Conservation (phyloP, 2,113 vertebrate genomes). For the Rhineura floridana region DNA sequence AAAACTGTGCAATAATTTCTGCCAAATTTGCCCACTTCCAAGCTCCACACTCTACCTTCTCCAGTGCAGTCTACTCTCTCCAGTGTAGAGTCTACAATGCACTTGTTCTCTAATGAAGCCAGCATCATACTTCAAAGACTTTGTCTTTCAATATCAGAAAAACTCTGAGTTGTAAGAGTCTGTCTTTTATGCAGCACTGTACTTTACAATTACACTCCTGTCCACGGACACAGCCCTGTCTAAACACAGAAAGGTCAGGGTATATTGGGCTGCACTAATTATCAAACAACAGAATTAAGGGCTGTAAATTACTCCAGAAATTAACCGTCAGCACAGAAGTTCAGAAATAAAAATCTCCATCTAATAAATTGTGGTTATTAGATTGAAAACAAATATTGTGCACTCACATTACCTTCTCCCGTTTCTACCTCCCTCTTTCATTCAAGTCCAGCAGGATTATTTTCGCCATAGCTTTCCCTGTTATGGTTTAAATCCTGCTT, state of each 20-base stretch:
- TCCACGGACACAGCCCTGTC: background rate
- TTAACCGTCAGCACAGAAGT: background rate
- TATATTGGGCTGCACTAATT: background rate
- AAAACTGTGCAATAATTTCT: too few relatives aligned
- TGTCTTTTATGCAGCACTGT: background rate
- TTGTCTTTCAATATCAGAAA: background rate
- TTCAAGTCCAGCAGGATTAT: background rate
- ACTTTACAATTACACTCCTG: background rate
- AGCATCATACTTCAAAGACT: background rate
- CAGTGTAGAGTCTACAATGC: background rate
- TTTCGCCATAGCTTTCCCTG: background rate
- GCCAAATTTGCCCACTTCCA: too few relatives aligned
- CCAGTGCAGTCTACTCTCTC: too few relatives aligned
- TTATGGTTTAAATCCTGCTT: background rate
- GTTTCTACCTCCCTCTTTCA: background rate
- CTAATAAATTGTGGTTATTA: background rate
- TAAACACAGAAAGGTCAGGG: background rate
- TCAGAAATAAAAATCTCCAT: background rate
- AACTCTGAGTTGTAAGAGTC: background rate
- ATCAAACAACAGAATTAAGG: background rate
- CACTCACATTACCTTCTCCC: background rate
- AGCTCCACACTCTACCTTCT: too few relatives aligned
- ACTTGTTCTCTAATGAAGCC: background rate
- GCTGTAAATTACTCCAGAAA: background rate
- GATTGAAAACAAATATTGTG: background rate